These are phyloP conservation scores for Metopolophium dirhodum DNA, from an alignment of 1,140 invertebrate genomes.

Conservation along the genomic window DNA sequence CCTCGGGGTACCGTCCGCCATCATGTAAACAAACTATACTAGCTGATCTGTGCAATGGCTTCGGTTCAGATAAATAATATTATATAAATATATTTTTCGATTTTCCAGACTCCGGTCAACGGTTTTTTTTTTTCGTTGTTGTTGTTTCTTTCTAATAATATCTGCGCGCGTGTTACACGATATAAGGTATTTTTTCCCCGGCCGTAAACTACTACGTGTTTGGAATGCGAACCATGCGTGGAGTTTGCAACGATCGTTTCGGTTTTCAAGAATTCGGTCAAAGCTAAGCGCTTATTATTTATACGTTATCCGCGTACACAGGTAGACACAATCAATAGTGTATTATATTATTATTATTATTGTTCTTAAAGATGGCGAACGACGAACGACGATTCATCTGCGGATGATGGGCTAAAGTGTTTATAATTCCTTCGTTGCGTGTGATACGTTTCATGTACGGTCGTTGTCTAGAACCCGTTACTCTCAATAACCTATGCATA, in stretches of 20 bases:
- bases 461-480: background rate
- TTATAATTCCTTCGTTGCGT: background rate
- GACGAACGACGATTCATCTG: background rate
- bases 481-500: background rate
- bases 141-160: background rate
- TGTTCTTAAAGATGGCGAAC: background rate
- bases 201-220: background rate
- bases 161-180: background rate
- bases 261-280: conserved; percentile 11
- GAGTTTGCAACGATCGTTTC: background rate
- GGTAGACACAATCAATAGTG: background rate
- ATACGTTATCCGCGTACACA: background rate
- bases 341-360: background rate
- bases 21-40: background rate
- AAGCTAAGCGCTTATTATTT: background rate
- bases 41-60: background rate
- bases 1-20: no score
- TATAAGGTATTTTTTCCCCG: background rate
- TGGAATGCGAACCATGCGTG: background rate
- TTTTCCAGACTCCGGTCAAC: background rate
- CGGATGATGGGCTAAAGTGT: background rate
- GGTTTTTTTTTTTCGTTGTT: background rate
- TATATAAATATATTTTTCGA: conserved; percentile 18
- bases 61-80: background rate
- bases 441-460: background rate